Conservation (phyloP, 2,888 invertebrate species). For the Xestia c-nigrum region DNA sequence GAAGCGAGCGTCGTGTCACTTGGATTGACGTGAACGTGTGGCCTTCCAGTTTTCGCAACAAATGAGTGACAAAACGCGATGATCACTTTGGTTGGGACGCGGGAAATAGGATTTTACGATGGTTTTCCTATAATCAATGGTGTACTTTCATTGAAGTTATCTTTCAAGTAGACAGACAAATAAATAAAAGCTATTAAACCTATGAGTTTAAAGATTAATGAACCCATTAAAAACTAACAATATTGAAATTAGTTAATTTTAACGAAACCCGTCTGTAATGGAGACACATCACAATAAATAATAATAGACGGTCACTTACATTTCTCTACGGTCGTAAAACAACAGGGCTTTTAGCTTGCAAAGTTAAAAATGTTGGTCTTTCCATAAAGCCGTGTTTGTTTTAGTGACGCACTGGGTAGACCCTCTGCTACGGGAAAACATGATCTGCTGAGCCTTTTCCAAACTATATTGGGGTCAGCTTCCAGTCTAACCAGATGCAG, state of each 20-base stretch:
- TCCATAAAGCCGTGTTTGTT: not conserved
- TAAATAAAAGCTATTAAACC: not conserved
- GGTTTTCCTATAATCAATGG: not conserved
- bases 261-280: not conserved
- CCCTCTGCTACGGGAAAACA: not conserved
- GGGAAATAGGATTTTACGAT: not conserved
- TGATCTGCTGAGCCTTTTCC: no score
- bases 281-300: not conserved
- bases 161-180: not conserved
- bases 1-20: no score
- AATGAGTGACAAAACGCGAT: no score
- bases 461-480: no score
- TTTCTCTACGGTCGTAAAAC: conserved; percentile 11
- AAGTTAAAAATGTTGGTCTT: conserved; percentile 14
- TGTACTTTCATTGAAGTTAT: not conserved
- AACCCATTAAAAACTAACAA: not conserved
- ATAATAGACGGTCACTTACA: not conserved
- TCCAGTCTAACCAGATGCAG: no score
- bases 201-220: not conserved
- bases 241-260: not conserved
- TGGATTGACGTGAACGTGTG: no score
- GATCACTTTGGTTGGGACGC: not conserved
- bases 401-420: not conserved
- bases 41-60: no score
- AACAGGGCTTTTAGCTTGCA: conserved; percentile 20